Base-by-base conservation (phyloP, 2,888 invertebrate genomes). In the Trissoscelio sp. region DNA sequence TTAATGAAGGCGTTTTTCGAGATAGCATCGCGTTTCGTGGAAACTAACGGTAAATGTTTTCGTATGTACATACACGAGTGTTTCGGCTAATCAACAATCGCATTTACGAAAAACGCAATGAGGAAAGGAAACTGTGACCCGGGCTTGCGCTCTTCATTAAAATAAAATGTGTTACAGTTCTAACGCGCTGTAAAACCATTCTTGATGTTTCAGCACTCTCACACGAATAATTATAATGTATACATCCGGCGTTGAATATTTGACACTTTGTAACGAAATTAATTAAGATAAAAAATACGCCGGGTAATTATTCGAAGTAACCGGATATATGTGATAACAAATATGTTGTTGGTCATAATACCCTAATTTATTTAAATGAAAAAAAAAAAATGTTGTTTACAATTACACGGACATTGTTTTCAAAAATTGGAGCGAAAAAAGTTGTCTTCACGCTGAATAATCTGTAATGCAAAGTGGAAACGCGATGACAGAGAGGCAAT, bases 101-200 rank as follows among this genome's bases (percentile, higher is more conserved):
- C 57, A 12, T 72, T 78, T 78, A 44, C 64, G 78, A 64, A 70
- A 78, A 78, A 78, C 57, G 28, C 44, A 72, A 64, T 78, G 70
- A 70, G 44, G 42, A 44, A 64, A 55, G 42, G 42, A 24, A 78
- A 70, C 62, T 62, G 55, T 78, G 67, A 60, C 69, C 3, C 51
- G 58, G 46, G 48, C 7, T 12, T 4, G 18, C 18, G 11, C 42
- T 44, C 24, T 39, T 60, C 53, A 46, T 69, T 78, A 44, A 60
- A 70, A 62, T 73, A 57, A 58, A 58, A 37, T 34, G 16, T 24
- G 58, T 57, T 60, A 57, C 64, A 42, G 18, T 18, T 62, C 34
- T 60, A 37, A 51, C 34, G n/a, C n/a, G 34, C 22, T 16, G 51
- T n/a, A 24, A 60, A 60, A n/a, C 31, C 31, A 31, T 22, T 39